phyloP scores from a whole-genome alignment of 2,113 vertebrate genomes.

The Cricetomys ansorgei region DNA sequence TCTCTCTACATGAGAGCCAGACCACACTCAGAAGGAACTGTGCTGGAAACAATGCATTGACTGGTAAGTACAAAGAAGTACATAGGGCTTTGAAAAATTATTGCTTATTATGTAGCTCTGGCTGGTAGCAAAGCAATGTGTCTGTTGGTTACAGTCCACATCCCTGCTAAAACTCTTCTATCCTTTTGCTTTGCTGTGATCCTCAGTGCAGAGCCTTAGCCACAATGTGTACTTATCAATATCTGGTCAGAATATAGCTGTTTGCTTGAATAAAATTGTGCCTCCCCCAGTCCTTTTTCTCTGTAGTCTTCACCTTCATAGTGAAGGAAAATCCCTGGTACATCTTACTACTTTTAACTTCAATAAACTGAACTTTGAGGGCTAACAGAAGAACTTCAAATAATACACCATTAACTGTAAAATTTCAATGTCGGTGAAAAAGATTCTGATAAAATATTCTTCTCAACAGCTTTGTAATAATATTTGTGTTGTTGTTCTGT shows the following conservation, averaged over 20 bases:
- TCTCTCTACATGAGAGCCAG: neutral
- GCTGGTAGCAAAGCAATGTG: neutral
- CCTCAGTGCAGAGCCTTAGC: neutral
- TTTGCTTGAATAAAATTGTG: neutral
- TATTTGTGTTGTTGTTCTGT: neutral
- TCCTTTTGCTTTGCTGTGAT: neutral
- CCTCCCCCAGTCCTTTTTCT: neutral
- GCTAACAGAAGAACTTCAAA: neutral
- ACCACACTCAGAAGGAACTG: neutral
- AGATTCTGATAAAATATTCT: neutral
- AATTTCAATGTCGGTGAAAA: neutral
- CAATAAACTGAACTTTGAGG: neutral
- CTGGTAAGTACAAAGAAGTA: neutral
- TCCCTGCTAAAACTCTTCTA: neutral
- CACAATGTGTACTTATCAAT: neutral
- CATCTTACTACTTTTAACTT: neutral
- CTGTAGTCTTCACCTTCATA: neutral
- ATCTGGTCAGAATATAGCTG: neutral
- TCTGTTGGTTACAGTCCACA: neutral
- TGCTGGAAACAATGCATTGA: neutral
- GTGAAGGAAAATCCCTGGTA: neutral
- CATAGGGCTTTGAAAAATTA: neutral
- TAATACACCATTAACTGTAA: neutral
- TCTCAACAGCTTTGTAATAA: neutral
- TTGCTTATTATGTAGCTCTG: neutral